A percentile compares a stretch with the other conserved stretches of the same genome.
Conservation (phyloP, 23 tunicate species). For the Botrylloides violaceus region DNA sequence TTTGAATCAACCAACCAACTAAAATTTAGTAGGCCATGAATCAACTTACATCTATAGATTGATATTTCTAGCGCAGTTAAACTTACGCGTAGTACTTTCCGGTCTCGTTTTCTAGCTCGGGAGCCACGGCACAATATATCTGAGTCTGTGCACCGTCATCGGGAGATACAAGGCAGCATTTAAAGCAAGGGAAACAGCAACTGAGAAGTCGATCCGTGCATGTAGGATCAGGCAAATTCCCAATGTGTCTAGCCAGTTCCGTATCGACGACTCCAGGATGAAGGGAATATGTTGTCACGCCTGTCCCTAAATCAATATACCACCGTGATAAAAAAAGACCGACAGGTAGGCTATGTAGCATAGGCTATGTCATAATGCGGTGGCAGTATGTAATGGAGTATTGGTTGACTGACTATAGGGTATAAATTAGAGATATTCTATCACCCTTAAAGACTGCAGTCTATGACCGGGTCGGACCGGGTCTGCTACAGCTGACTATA, state of each 20-base stretch:
- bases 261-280: conserved; percentile 36
- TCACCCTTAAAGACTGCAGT: no score
- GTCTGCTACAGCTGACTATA: no score
- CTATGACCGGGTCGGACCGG: no score
- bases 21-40: no score
- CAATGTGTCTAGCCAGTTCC: conserved; percentile 23
- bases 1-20: no score
- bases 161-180: conserved; percentile 22
- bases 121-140: conserved; percentile 73
- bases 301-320: conserved; percentile 22
- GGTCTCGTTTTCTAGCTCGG: conserved; percentile 39
- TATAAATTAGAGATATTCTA: no score
- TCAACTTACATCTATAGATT: no score
- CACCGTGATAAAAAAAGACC: no score
- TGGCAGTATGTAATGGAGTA: no score
- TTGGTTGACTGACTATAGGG: no score
- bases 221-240: not conserved
- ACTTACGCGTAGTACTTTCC: conserved; percentile 35
- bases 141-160: conserved; percentile 59
- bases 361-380: no score
- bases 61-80: not conserved
- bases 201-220: conserved; percentile 6
- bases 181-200: not conserved
- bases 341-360: no score
- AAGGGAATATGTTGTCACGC: conserved; percentile 14